Evolutionary conservation across 2,113 vertebrate genomes (phyloP).

Genomic region (Microtus ochrogaster): DNA sequence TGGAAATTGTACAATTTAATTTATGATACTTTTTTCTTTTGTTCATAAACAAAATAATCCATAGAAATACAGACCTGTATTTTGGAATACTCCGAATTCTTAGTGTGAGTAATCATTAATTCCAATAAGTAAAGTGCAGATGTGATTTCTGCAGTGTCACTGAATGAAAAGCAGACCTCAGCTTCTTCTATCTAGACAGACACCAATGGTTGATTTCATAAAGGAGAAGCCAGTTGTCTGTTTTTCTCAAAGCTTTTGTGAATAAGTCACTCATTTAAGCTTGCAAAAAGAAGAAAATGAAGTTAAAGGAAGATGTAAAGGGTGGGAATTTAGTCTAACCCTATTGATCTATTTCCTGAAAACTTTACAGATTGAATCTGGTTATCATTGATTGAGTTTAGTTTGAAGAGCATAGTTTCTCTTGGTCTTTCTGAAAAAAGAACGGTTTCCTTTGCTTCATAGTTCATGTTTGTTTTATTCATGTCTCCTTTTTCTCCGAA

Average conservation of each 20-base stretch:
- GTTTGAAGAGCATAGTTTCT: not conserved
- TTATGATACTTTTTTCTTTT: not conserved
- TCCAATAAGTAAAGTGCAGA: not conserved
- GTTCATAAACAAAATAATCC: not conserved
- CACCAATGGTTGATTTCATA: not conserved
- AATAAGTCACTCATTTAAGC: not conserved
- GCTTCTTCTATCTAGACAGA: slow-evolving; percentile 4
- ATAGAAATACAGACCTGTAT: not conserved
- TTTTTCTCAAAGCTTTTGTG: not conserved
- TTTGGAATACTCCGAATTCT: not conserved
- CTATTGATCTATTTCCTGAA: not conserved
- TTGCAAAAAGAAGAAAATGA: not conserved
- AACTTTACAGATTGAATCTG: not conserved
- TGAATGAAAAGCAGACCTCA: not conserved
- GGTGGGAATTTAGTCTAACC: not conserved
- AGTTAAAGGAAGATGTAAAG: not conserved
- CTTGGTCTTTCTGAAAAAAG: not conserved
- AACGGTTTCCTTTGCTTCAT: not conserved
- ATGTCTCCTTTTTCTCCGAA: not conserved
- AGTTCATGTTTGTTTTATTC: not conserved
- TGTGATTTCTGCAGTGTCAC: not conserved
- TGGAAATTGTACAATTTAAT: not conserved
- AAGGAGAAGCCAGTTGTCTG: not conserved
- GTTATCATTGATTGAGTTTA: not conserved
- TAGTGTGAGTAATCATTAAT: not conserved